Base-by-base conservation (phyloP, 2,797 vertebrate genomes). In the Peromyscus nudipes region DNA sequence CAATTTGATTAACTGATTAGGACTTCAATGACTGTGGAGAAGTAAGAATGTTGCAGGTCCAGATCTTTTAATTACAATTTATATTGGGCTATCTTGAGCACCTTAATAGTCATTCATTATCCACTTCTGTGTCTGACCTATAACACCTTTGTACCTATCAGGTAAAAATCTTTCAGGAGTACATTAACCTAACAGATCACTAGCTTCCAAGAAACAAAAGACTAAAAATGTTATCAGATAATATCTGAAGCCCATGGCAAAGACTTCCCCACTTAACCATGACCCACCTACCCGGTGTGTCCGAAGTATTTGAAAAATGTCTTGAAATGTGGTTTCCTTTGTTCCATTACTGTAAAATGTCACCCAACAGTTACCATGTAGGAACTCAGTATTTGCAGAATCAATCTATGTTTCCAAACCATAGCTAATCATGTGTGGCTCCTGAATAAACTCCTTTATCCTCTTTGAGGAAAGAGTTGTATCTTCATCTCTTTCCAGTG, bases 401-500 rank as follows among this genome's bases (percentile, higher is more conserved):
- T 57, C n/a, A 73, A 73, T 29, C 25, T 57, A 12, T 52, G 14
- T 73, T 57, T 73, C 69, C 27, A 31, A 49, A 73, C 49, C 6
- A 27, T 1, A 4, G n/a, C 4, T 25, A 40, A 19, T 57, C n/a
- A 3, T 29, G 31, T 3, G 27, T 40, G 65, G 49, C 3, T 29
- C 16, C 83, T 52, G 31, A 86, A 34, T n/a, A 52, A 85, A 65
- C 31, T 57, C n/a, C 55, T 13, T 49, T 86, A 34, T 9, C 31
- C 19, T 69, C 31, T 57, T 55, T 57, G 10, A 29, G 16, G 67
- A 17, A 10, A 43, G 49, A 73, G 16, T 4, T 21, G 27, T 13
- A 9, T 5, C 81, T 37, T 14, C 1, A 0, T 12, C 37, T 34
- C 62, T 49, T 12, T 7, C 73, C 49, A 7, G 0, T 1, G 93